These are phyloP conservation scores for Entomobrya proxima DNA, from an alignment of 2,888 invertebrate genomes.

Conservation along the genomic window DNA sequence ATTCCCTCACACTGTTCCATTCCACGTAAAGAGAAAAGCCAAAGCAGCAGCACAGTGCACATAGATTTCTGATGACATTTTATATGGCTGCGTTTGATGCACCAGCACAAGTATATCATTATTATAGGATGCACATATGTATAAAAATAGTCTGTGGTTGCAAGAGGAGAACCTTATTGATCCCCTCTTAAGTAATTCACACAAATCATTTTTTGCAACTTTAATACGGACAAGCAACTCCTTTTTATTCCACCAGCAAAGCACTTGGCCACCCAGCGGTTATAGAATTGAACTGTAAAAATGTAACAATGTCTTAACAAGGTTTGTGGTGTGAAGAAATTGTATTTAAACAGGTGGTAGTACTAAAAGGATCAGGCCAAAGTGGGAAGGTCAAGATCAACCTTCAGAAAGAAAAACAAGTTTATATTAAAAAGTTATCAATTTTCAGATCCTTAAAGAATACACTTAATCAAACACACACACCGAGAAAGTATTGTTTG, in stretches of 20 bases:
- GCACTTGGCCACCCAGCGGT: no score
- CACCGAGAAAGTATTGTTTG: no score
- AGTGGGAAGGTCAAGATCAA: constrained; percentile 29
- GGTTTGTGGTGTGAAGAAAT: background rate
- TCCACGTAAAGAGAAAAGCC: constrained; percentile 18
- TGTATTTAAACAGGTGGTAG: constrained; percentile 14
- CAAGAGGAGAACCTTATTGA: constrained; percentile 31
- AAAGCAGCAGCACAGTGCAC: background rate
- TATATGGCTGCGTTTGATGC: background rate
- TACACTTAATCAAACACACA: no score
- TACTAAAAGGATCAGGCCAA: background rate
- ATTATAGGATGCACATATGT: constrained; percentile 4
- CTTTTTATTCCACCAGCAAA: no score
- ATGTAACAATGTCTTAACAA: no score
- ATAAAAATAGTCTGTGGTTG: constrained; percentile 26
- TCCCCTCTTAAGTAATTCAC: constrained; percentile 33
- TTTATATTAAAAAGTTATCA: no score
- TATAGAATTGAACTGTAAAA: no score
- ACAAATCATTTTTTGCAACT: constrained; percentile 4
- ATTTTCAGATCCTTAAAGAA: no score
- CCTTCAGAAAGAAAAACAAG: no score
- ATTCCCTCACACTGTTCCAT: background rate
- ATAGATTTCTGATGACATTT: background rate
- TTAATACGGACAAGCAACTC: background rate
- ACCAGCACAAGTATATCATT: background rate